Evolutionary conservation across 2,888 invertebrate genomes (phyloP).

Genomic region (Lycophotia porphyrea): DNA sequence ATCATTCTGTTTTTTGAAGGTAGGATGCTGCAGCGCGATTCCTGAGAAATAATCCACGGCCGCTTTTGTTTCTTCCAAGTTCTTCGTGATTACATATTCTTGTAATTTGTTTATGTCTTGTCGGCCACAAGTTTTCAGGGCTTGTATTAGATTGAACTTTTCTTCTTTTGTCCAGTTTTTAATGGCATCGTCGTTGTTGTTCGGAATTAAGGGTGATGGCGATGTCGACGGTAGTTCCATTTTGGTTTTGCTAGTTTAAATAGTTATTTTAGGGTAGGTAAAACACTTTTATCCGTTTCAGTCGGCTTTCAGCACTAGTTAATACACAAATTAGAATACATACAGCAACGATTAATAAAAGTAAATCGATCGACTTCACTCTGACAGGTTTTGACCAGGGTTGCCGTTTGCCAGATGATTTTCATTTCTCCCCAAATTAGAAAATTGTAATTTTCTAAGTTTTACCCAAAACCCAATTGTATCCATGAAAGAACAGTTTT

Average conservation of each 20-base stretch:
- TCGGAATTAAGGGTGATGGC: background rate
- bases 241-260: background rate
- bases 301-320: background rate
- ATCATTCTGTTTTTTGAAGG: constrained; percentile 27
- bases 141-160: constrained; percentile 75
- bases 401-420: background rate
- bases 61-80: constrained; percentile 69
- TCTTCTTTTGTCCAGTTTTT: constrained; percentile 81
- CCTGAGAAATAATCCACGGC: constrained; percentile 76
- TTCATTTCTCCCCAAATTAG: background rate
- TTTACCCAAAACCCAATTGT: background rate
- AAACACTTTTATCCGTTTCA: background rate
- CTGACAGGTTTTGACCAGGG: background rate
- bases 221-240: constrained; percentile 11
- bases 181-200: constrained; percentile 40
- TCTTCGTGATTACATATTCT: constrained; percentile 72
- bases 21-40: constrained; percentile 65
- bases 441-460: background rate
- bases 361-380: background rate
- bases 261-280: background rate
- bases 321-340: background rate
- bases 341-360: no score
- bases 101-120: constrained; percentile 70
- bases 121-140: constrained; percentile 73
- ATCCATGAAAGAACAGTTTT: background rate